phyloP scores from a whole-genome alignment of 2,113 vertebrate species.

The Coturnix japonica region DNA sequence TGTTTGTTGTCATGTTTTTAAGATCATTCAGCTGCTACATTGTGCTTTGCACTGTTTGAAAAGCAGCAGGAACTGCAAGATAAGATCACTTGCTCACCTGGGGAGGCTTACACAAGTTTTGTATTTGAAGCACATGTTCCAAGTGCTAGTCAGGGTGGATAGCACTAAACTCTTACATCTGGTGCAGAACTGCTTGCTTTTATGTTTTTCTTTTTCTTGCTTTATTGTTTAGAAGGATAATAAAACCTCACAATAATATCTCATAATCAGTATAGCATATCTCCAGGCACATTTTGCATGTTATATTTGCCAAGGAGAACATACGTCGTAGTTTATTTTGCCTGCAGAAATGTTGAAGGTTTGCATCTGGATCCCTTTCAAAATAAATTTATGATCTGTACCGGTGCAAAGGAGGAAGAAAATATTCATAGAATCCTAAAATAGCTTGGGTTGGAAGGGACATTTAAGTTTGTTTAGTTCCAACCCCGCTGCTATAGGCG shows the following conservation, averaged over 20 bases:
- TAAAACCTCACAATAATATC: slow-evolving; percentile 78
- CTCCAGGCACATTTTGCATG: slow-evolving; percentile 68
- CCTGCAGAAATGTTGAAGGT: slow-evolving; percentile 38
- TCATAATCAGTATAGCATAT: slow-evolving; percentile 74
- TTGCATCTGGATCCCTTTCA: slow-evolving; percentile 49
- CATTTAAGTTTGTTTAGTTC: too few relatives aligned
- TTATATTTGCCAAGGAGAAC: slow-evolving; percentile 48
- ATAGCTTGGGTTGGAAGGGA: too few relatives aligned
- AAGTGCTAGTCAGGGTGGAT: slow-evolving; percentile 64
- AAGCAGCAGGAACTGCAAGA: slow-evolving; percentile 59
- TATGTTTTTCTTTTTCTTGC: slow-evolving; percentile 73
- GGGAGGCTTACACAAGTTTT: slow-evolving; percentile 64
- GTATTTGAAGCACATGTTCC: slow-evolving; percentile 77
- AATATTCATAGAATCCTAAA: too few relatives aligned
- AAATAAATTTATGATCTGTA: slow-evolving; percentile 44
- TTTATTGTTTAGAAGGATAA: slow-evolving; percentile 77
- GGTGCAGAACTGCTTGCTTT: slow-evolving; percentile 72
- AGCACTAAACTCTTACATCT: slow-evolving; percentile 77
- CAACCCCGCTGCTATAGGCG: too few relatives aligned
- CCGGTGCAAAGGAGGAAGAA: background rate
- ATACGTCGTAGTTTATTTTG: slow-evolving; percentile 32
- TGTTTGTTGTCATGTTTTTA: background rate
- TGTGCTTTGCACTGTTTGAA: slow-evolving; percentile 55
- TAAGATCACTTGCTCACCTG: slow-evolving; percentile 77
- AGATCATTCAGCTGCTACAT: slow-evolving; percentile 18